A percentile compares a stretch with the other conserved stretches of the same genome.
phyloP scores from a whole-genome alignment of 2,888 invertebrate species.

The Erebia ligea region DNA sequence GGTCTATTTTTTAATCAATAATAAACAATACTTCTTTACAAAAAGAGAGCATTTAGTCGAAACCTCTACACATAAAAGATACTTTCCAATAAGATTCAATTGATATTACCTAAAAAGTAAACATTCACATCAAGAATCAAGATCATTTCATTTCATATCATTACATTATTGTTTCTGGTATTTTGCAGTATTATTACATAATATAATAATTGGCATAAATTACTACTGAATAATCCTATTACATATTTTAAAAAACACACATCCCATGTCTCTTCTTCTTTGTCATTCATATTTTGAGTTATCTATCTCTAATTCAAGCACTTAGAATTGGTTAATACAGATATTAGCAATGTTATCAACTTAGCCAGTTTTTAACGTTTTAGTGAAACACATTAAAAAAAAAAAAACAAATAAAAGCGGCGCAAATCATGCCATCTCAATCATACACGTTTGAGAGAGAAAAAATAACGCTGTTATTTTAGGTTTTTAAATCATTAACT shows the following conservation, averaged over 20 bases:
- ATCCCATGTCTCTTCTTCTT: slow-evolving; percentile 9
- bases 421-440: too few relatives aligned
- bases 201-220: neutral
- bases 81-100: neutral
- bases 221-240: neutral
- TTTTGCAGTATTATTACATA: neutral
- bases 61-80: neutral
- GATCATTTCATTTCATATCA: slow-evolving; percentile 1
- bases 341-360: slow-evolving; percentile 36
- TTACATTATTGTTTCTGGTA: neutral
- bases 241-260: neutral
- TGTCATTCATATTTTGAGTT: slow-evolving; percentile 9
- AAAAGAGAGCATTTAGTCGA: neutral
- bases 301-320: slow-evolving; percentile 15
- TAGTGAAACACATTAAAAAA: too few relatives aligned
- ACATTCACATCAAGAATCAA: neutral
- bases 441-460: neutral
- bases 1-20: neutral
- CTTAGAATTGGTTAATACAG: slow-evolving; percentile 21
- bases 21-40: neutral
- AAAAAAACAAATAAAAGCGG: too few relatives aligned
- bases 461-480: too few relatives aligned
- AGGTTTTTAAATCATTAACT: neutral
- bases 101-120: neutral
- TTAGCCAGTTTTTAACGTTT: too few relatives aligned